Evolutionary conservation across 1,140 invertebrate genomes (phyloP), one percentile per base, ranked within the genome.

Genomic region (Arctopsyche grandis): DNA sequence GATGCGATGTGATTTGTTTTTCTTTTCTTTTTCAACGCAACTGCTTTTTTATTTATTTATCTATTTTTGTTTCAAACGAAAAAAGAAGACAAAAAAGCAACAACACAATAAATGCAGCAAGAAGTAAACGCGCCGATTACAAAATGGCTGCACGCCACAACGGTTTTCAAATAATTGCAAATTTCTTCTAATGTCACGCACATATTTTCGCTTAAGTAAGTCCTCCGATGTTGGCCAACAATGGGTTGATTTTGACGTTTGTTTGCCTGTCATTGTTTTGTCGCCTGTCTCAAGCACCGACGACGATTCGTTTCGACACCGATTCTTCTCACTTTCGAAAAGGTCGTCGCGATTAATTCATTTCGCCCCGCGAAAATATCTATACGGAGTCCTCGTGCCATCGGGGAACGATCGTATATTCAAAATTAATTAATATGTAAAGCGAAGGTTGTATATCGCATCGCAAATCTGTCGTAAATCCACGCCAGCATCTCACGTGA

Each of bases 351-450:
- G n/a, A 48, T 9, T 48, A 63, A 66, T 12, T 21, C 7, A 26
- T 21, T 14, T 66, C 63, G 63, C 63, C 63, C 7, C 29, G 29
- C 29, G 29, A 38, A 38, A 38, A 38, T 38, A 38, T 7, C 29
- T 7, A 7, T 38, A 38, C 7, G 29, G 29, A 38, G n/a, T n/a
- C n/a, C n/a, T n/a, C n/a, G n/a, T 7, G 29, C 3, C 29, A 66
- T 63, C 63, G 63, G 63, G 3, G 52, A 56, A 3, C 14, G 14
- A 21, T 66, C n/a, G 24, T 66, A 26, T 26, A 26, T 26, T 21
- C 63, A 5, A 66, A 66, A 66, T 24, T 66, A 24, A 66, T 66
- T 66, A 66, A 66, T 66, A 66, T 66, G 63, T 66, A 66, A 56
- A 56, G 19, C 22, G 63, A 66, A 66, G 63, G 24, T 56, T 16